These are phyloP conservation scores for Acrocephalus kingi DNA, from an alignment of 2,113 vertebrate genomes.

Conservation along the genomic window DNA sequence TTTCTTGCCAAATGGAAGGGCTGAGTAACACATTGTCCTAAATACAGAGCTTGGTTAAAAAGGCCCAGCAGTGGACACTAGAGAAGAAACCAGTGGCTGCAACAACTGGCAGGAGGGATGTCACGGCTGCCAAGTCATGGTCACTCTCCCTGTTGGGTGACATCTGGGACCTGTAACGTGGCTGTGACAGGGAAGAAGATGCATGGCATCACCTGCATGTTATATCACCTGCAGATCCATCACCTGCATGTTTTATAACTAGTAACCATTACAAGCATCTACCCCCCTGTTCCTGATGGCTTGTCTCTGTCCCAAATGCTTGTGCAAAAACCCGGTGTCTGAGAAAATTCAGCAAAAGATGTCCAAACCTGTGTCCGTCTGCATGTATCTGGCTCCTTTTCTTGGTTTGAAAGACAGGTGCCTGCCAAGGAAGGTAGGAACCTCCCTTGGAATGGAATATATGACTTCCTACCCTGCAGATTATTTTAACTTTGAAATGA, in stretches of 20 bases:
- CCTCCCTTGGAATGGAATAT: neutral
- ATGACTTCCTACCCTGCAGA: neutral
- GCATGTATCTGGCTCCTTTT: neutral
- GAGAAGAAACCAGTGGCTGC: fast-evolving
- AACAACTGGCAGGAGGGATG: fast-evolving
- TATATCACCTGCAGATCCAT: neutral
- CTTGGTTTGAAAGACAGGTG: neutral
- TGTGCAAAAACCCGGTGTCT: neutral
- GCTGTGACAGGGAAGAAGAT: neutral
- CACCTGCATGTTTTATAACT: neutral
- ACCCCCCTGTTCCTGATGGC: fast-evolving
- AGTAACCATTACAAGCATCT: fast-evolving
- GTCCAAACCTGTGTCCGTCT: fast-evolving
- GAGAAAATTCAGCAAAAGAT: neutral
- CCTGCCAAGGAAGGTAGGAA: fast-evolving
- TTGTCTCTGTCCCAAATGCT: fast-evolving
- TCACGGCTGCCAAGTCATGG: fast-evolving
- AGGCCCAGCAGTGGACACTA: neutral
- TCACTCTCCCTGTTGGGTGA: neutral
- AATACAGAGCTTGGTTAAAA: neutral
- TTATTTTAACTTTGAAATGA: neutral
- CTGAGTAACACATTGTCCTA: neutral
- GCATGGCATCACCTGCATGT: neutral
- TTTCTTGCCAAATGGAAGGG: neutral
- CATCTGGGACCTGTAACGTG: fast-evolving